These are phyloP conservation scores for Microctonus hyperodae DNA, from an alignment of 2,888 invertebrate species.

Conservation along the genomic window DNA sequence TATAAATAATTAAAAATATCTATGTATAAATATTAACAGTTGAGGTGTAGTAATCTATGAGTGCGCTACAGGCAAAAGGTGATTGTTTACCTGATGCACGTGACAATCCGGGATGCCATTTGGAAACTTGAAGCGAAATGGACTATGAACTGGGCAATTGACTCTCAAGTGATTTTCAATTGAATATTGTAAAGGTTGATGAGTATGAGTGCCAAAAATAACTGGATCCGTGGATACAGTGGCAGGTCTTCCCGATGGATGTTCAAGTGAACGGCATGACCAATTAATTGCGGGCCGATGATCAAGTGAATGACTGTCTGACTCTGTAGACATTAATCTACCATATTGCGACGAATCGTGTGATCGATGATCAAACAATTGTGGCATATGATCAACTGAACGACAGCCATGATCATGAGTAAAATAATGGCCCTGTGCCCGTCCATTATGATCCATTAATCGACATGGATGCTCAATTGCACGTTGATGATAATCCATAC, in stretches of 20 bases:
- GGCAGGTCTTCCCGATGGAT: slow-evolving; percentile 63
- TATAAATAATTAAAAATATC: too few species aligned
- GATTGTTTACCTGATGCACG: slow-evolving; percentile 58
- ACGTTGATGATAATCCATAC: slow-evolving; percentile 51
- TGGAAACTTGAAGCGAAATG: slow-evolving; percentile 71
- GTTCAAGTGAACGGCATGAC: slow-evolving; percentile 56
- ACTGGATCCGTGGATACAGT: slow-evolving; percentile 64
- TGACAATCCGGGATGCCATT: slow-evolving; percentile 66
- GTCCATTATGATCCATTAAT: slow-evolving; percentile 55
- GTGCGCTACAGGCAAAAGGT: not conserved
- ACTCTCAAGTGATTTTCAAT: slow-evolving; percentile 65
- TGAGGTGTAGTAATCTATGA: too few species aligned
- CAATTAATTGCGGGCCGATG: slow-evolving; percentile 52
- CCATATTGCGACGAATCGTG: slow-evolving; percentile 47
- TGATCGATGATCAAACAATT: slow-evolving; percentile 54
- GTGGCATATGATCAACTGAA: slow-evolving; percentile 57
- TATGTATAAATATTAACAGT: too few species aligned
- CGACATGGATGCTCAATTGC: slow-evolving; percentile 58
- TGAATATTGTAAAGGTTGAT: slow-evolving; percentile 64
- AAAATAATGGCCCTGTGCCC: slow-evolving; percentile 55
- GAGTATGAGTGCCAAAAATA: slow-evolving; percentile 64
- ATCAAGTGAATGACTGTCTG: slow-evolving; percentile 49
- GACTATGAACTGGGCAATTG: slow-evolving; percentile 79
- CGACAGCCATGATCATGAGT: slow-evolving; percentile 57
- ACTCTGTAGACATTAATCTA: slow-evolving; percentile 43